Base-by-base conservation (phyloP, 2,888 invertebrate genomes). In the Perizoma flavofasciatum region DNA sequence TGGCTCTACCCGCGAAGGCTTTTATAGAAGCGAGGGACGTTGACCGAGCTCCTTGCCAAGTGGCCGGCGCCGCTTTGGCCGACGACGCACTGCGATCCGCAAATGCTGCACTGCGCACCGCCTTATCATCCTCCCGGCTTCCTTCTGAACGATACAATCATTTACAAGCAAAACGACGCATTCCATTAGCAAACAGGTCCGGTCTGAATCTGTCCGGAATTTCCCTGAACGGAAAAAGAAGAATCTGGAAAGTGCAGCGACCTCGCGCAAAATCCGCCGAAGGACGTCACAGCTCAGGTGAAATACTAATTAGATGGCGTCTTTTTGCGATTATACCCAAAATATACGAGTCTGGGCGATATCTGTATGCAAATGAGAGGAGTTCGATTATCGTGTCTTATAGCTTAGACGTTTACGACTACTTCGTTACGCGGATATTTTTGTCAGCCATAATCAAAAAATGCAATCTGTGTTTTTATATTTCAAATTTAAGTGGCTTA, bases 41-140 rank as follows among this genome's bases (percentile, higher is more conserved):
- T 91, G 91, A 91, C 90, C 90, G 90, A 86, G 79, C 72, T 78
- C 78, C 71, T 74, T 91, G 92, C 92, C 92, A 92, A 91, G 85
- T 84, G 76, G 80, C 83, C 83, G 92, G 91, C 92, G 92, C 92
- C 91, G 74, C 74, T 80, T 78, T 82, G 87, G 69, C 87, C 86
- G 88, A 85, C 89, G 88, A 86, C 89, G 88, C 89, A 88, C 75
- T 85, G 86, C 85, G 86, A 86, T 80, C 82, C 74, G 59, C 72
- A 74, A 79, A 72, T 85, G 84, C 81, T 90, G 90, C 91, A 91
- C 80, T 91, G 89, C 89, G 89, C 83, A 82, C 78, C 67, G 78
- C 81, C 83, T 86, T 53, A 57, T 54, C 56, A 33, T 81, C 83
- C 83, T 77, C 77, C 72, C 74, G 72, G 74, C 74, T 81, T 83